Evolutionary conservation across 2,797 vertebrate species (phyloP).

Genomic region (Loriculus beryllinus): DNA sequence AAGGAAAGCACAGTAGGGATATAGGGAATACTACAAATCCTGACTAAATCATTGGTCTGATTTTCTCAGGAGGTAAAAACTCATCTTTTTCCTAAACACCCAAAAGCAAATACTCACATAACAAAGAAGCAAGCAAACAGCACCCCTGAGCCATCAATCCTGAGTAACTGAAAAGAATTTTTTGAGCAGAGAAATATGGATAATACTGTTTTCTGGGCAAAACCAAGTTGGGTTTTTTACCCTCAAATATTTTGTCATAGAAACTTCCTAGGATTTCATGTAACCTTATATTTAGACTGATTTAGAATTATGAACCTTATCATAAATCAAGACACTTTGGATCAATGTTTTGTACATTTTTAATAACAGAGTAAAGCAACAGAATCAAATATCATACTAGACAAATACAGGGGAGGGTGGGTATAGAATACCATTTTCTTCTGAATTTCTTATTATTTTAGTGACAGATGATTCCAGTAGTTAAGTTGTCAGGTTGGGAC

Average conservation of each 20-base stretch:
- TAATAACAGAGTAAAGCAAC: not conserved
- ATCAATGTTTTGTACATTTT: not conserved
- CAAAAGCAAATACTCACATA: not conserved
- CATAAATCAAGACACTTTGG: not conserved
- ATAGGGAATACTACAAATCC: not conserved
- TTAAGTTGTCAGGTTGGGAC: not conserved
- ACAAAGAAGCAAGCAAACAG: not conserved
- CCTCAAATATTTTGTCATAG: not conserved
- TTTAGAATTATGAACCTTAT: not conserved
- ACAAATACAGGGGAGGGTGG: not conserved
- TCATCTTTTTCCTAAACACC: not conserved
- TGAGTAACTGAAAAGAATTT: not conserved
- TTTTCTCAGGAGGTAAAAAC: not conserved
- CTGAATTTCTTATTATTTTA: conserved; percentile 1
- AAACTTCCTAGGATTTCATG: not conserved
- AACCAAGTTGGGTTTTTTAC: not conserved
- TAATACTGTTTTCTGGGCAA: not conserved
- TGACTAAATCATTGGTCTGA: not conserved
- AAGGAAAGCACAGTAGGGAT: not conserved
- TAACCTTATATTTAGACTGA: not conserved
- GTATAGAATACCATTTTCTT: not conserved
- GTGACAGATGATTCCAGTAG: not conserved
- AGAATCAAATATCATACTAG: not conserved
- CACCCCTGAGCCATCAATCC: not conserved
- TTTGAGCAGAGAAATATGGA: not conserved